A percentile compares a stretch with the other conserved stretches of the same genome.
Evolutionary conservation across 2,888 invertebrate species (phyloP).

Genomic region (Adineta ricciae): DNA sequence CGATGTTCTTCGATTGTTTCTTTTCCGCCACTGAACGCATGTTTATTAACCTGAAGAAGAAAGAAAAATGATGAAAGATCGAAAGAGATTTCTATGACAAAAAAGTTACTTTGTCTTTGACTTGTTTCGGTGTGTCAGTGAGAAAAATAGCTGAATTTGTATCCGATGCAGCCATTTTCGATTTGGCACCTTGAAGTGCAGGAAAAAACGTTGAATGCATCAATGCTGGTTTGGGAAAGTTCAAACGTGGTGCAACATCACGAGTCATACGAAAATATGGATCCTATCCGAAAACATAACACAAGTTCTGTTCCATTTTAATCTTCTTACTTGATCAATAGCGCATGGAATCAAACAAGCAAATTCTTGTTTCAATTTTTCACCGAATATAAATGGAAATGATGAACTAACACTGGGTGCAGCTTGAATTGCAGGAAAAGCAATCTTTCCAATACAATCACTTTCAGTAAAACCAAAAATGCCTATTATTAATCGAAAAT

Average conservation of each 20-base stretch:
- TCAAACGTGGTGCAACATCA: conserved; percentile 85
- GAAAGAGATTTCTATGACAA: not conserved
- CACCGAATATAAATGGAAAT: conserved; percentile 72
- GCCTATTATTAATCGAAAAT: not conserved
- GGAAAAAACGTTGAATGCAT: conserved; percentile 80
- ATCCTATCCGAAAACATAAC: conserved; percentile 59
- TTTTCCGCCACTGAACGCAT: conserved; percentile 93
- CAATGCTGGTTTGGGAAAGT: conserved; percentile 74
- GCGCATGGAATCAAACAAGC: conserved; percentile 87
- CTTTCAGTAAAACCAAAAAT: conserved; percentile 96
- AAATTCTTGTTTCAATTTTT: conserved; percentile 59
- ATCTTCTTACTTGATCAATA: conserved; percentile 69
- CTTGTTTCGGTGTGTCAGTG: conserved; percentile 85
- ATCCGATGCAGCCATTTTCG: conserved; percentile 96
- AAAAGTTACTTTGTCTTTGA: conserved; percentile 74
- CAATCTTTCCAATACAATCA: conserved; percentile 87
- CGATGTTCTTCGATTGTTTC: conserved; percentile 84
- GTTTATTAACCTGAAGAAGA: conserved; percentile 66
- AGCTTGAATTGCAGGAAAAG: conserved; percentile 89
- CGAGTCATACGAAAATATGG: conserved; percentile 97
- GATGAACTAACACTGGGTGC: conserved; percentile 67
- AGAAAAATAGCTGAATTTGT: conserved; percentile 81
- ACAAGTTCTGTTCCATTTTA: too few species aligned
- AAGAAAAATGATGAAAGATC: not conserved
- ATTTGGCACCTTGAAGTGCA: conserved; percentile 85